Conservation (phyloP, 2,113 vertebrate species). For the Aphyosemion australe region DNA sequence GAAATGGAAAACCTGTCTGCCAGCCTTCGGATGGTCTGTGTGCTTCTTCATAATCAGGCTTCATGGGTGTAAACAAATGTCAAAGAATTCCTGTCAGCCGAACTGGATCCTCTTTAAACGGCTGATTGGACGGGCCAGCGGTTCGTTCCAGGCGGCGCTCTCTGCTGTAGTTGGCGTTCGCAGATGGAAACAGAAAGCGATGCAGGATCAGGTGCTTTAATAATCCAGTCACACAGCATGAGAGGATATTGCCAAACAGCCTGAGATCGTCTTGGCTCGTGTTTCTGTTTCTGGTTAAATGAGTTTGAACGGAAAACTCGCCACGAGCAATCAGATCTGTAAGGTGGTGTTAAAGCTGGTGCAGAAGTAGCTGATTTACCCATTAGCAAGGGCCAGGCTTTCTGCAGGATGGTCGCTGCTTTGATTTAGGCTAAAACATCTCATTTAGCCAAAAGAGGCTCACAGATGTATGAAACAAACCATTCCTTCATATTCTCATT, state of each 20-base stretch:
- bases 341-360: too few species aligned
- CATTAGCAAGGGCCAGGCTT: too few species aligned
- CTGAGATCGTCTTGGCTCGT: neutral
- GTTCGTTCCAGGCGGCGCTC: neutral
- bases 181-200: slow-evolving; percentile 14
- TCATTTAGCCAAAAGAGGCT: too few species aligned
- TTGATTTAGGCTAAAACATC: too few species aligned
- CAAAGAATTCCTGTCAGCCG: slow-evolving; percentile 3
- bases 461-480: too few species aligned
- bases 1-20: slow-evolving; percentile 44
- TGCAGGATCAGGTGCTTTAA: slow-evolving; percentile 10
- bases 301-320: neutral
- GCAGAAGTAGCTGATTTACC: too few species aligned
- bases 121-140: slow-evolving; percentile 13
- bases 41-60: slow-evolving; percentile 15
- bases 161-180: slow-evolving; percentile 3
- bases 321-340: too few species aligned
- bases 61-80: slow-evolving; percentile 28
- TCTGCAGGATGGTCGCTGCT: too few species aligned
- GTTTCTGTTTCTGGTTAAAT: slow-evolving; percentile 19
- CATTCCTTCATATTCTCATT: too few species aligned
- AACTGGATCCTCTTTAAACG: slow-evolving; percentile 4
- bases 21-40: neutral
- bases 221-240: slow-evolving; percentile 30
- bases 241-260: slow-evolving; percentile 32